Base-by-base conservation (phyloP, 2,888 invertebrate genomes). In the Hydriomena furcata region DNA sequence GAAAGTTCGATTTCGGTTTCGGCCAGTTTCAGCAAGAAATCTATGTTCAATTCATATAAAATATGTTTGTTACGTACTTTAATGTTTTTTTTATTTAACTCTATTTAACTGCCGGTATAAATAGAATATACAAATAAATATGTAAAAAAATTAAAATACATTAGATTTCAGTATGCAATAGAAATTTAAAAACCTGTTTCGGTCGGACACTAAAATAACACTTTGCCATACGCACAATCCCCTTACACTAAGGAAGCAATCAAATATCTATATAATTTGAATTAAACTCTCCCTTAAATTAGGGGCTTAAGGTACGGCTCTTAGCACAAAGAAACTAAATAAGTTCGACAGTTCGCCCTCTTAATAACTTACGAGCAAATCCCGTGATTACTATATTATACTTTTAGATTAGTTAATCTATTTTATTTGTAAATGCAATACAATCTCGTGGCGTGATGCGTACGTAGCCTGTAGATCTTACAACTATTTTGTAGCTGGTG, bases 381-480 rank as follows among this genome's bases (percentile, higher is more conserved):
- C 24, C 13, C n/a, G 7, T 27, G 21, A 36, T 5, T 28, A 40
- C 47, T 52, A 32, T 28, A n/a, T n/a, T 36, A 53, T 51, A 57
- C 27, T 51, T 52, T 56, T 54, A 44, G 7, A 25, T 63, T 63
- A 58, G 45, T 43, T 55, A n/a, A n/a, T n/a, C n/a, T 35, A 58
- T 17, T 38, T 48, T 62, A 67, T 72, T 73, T 73, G 82, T 85
- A 85, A 85, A 85, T 85, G 85, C 85, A 82, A 71, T 74, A 74
- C 64, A 74, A 79, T 76, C 79, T 79, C 81, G 70, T 60, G 51
- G 54, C 68, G 76, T 71, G 75, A 72, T 69, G 75, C 70, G 60
- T 61, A 35, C 42, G 50, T 41, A 49, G 49, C 47, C 43, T 46
- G n/a, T n/a, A 52, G 49, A 46, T 17, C 47, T 45, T 47, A 52